phyloP scores from a whole-genome alignment of 2,888 invertebrate species.

The Drosophila melanosoma region DNA sequence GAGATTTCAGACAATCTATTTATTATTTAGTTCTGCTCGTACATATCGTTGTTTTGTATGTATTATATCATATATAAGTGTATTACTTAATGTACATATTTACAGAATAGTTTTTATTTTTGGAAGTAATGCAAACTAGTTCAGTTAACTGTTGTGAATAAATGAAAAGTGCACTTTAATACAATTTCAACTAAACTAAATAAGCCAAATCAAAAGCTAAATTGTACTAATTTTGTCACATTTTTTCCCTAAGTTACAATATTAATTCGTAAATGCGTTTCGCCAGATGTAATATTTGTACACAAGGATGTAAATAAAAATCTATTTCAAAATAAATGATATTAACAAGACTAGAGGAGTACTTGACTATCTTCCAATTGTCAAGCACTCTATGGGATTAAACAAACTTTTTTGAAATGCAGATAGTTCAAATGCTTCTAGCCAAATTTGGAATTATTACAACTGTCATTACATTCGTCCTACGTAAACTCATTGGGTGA shows the following conservation, averaged over 20 bases:
- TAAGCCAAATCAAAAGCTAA: slow-evolving; percentile 28
- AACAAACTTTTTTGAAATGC: slow-evolving; percentile 36
- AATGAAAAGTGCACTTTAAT: slow-evolving; percentile 55
- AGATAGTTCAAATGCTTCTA: slow-evolving; percentile 56
- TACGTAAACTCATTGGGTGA: slow-evolving; percentile 21
- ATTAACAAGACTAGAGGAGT: slow-evolving; percentile 39
- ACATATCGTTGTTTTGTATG: slow-evolving; percentile 18
- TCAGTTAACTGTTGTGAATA: slow-evolving; percentile 28
- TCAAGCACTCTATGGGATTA: slow-evolving; percentile 1
- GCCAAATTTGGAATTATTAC: slow-evolving; percentile 4
- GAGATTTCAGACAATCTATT: slow-evolving; percentile 50
- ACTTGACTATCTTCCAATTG: slow-evolving; percentile 20
- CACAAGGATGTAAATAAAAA: slow-evolving; percentile 25
- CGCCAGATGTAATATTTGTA: slow-evolving; percentile 30
- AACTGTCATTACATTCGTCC: slow-evolving; percentile 27
- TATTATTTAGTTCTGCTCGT: slow-evolving; percentile 31
- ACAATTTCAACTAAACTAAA: slow-evolving; percentile 45
- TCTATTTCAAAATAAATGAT: slow-evolving; percentile 16
- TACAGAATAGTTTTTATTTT: slow-evolving; percentile 49
- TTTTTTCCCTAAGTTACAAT: slow-evolving; percentile 19
- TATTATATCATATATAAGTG: slow-evolving; percentile 24
- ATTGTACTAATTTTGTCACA: slow-evolving; percentile 48
- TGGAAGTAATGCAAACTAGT: slow-evolving; percentile 32
- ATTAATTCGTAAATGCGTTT: slow-evolving; percentile 28
- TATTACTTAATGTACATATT: slow-evolving; percentile 65